phyloP scores from a whole-genome alignment of 2,888 invertebrate species.

The Troides aeacus region DNA sequence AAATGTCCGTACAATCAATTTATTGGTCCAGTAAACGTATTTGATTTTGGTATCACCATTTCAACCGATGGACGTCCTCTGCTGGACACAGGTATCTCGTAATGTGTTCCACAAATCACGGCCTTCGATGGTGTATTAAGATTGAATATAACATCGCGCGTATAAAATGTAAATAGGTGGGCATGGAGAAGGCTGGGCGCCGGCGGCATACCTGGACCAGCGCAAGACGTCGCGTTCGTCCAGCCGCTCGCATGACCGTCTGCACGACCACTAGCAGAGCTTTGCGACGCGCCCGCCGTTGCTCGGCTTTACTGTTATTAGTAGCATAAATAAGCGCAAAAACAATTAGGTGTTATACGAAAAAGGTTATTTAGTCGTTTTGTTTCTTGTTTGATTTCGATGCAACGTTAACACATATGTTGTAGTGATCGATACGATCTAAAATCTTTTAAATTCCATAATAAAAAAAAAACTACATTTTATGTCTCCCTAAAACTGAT shows the following conservation, averaged over 20 bases:
- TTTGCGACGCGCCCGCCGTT: slow-evolving; percentile 9
- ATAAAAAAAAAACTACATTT: too few relatives aligned
- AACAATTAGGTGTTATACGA: slow-evolving; percentile 4
- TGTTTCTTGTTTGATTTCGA: slow-evolving; percentile 9
- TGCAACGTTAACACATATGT: slow-evolving; percentile 10
- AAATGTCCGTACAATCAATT: too few relatives aligned
- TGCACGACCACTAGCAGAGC: slow-evolving; percentile 69
- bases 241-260: slow-evolving; percentile 82
- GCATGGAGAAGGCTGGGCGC: slow-evolving; percentile 94
- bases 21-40: too few relatives aligned
- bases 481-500: neutral
- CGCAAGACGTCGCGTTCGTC: slow-evolving; percentile 88
- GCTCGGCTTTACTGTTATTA: slow-evolving; percentile 2
- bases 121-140: neutral
- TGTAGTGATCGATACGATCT: slow-evolving; percentile 16
- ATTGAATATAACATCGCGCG: neutral
- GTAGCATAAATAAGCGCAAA: slow-evolving; percentile 7
- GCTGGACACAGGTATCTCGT: too few relatives aligned
- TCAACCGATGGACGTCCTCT: too few relatives aligned
- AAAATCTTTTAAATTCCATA: slow-evolving; percentile 5
- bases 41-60: too few relatives aligned
- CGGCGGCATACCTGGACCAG: slow-evolving; percentile 94
- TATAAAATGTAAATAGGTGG: slow-evolving; percentile 64
- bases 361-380: slow-evolving; percentile 9
- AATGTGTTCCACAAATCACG: too few relatives aligned